These are phyloP conservation scores for Holocentrus rufus DNA, from an alignment of 2,797 vertebrate species.

Conservation along the genomic window DNA sequence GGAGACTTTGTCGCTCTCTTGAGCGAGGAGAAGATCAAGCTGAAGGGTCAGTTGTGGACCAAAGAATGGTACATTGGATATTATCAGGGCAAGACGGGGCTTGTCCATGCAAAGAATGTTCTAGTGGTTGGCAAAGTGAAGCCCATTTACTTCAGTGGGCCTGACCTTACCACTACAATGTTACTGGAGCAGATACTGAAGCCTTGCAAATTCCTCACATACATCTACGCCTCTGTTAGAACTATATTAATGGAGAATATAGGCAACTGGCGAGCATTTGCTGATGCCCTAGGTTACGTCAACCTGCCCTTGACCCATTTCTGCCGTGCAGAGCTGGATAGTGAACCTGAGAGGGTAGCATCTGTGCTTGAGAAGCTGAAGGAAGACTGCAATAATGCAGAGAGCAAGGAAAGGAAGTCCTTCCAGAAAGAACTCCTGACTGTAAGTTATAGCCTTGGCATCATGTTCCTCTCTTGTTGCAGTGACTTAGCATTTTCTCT, in stretches of 20 bases:
- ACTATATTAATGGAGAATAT: slow-evolving; percentile 97
- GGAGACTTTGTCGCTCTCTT: slow-evolving; percentile 91
- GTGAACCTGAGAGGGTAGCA: slow-evolving; percentile 92
- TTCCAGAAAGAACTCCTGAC: slow-evolving; percentile 97
- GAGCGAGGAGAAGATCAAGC: slow-evolving; percentile 92
- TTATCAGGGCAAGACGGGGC: slow-evolving; percentile 91
- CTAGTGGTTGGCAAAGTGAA: slow-evolving; percentile 89
- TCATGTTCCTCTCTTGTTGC: slow-evolving; percentile 20
- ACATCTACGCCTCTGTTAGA: slow-evolving; percentile 95
- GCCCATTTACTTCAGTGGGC: slow-evolving; percentile 87
- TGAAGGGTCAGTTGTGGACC: slow-evolving; percentile 95
- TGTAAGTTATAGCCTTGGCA: slow-evolving; percentile 80
- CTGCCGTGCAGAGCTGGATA: slow-evolving; percentile 91
- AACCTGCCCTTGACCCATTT: slow-evolving; percentile 89
- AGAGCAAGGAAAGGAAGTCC: slow-evolving; percentile 92
- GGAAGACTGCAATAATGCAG: slow-evolving; percentile 92
- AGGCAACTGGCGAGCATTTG: slow-evolving; percentile 93
- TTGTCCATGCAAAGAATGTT: slow-evolving; percentile 94
- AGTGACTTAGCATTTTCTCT: slow-evolving; percentile 34
- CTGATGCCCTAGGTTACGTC: slow-evolving; percentile 90
- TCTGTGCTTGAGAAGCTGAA: slow-evolving; percentile 94
- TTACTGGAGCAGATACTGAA: slow-evolving; percentile 93
- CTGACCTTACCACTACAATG: slow-evolving; percentile 88
- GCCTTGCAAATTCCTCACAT: slow-evolving; percentile 96
- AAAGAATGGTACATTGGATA: slow-evolving; percentile 98